Base-by-base conservation (phyloP, 2,113 vertebrate genomes). In the Chamaetylas fuelleborni region DNA sequence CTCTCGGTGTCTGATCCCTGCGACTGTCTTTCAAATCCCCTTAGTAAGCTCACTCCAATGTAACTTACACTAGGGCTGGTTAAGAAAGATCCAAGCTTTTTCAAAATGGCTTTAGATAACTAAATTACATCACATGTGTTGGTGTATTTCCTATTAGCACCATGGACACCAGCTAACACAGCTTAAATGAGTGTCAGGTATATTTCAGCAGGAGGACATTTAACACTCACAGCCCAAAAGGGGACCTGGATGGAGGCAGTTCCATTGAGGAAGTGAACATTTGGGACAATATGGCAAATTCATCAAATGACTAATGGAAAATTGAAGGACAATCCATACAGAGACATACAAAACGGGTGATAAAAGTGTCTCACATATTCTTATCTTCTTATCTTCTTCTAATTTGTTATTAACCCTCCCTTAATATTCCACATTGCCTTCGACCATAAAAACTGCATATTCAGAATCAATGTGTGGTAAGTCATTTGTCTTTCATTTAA, bases 1-100 rank as follows among this genome's bases (percentile, higher is more conserved):
- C 93, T 95, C 91, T 93, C 8, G 0, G 76, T 77, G 91, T 86
- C 94, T 95, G 92, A 97, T 94, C 94, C 90, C 57, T 14, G 11
- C 2, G 1, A 96, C 90, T 67, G 38, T 88, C 90, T 88, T 86
- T 89, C 92, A 91, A 84, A 94, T 94, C 92, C 91, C 65, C 85
- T 42, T 43, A 51, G 47, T 82, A 91, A 88, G 88, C 81, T 94
- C 86, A 43, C 73, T 83, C 81, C 90, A 71, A 38, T n/a, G 96
- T 70, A 95, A 91, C 82, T 74, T 65, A 83, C 53, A 80, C 81
- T 54, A 29, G 40, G 54, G 34, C 29, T 2, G 3, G 54, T 58
- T 83, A 87, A 85, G 81, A 87, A 90, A 89, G 67, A 76, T 38
- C 66, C 53, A 64, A 86, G 53, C 77, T 60, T 86, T 94, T 91